Percentiles rank a stretch among this genome's conserved stretches.
phyloP scores from a whole-genome alignment of 2,888 invertebrate species.

The Hypsopygia costalis region DNA sequence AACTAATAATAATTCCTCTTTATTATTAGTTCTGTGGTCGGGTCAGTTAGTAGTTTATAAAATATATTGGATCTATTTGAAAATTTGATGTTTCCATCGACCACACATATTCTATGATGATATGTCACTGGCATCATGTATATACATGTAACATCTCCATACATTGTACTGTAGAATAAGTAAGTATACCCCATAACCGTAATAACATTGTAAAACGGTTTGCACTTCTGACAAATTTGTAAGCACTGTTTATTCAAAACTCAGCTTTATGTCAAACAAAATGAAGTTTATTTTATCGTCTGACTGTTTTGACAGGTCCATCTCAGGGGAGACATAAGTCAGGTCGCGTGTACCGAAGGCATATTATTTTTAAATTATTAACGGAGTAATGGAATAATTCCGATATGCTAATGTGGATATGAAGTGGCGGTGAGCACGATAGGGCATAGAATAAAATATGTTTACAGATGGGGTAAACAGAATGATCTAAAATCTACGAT shows the following conservation, averaged over 20 bases:
- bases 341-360: conserved; percentile 58
- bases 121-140: no score
- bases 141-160: no score
- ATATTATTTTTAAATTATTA: conserved; percentile 77
- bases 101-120: no score
- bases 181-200: no score
- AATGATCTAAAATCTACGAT: no score
- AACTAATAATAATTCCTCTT: no score
- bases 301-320: conserved; percentile 34
- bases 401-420: conserved; percentile 67
- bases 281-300: conserved; percentile 22
- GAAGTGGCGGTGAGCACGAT: conserved; percentile 62
- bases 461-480: no score
- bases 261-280: conserved; percentile 16
- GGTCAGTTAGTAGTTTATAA: no score
- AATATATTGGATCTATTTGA: no score
- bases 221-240: conserved; percentile 39
- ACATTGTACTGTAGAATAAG: no score
- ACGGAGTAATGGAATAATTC: conserved; percentile 74
- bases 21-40: no score
- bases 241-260: conserved; percentile 13
- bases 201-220: conserved; percentile 54
- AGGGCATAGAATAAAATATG: conserved; percentile 33
- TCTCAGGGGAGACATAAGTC: conserved; percentile 68
- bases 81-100: no score